Conservation (phyloP, 2,113 vertebrate species). For the Corythoichthys haematopterus region DNA sequence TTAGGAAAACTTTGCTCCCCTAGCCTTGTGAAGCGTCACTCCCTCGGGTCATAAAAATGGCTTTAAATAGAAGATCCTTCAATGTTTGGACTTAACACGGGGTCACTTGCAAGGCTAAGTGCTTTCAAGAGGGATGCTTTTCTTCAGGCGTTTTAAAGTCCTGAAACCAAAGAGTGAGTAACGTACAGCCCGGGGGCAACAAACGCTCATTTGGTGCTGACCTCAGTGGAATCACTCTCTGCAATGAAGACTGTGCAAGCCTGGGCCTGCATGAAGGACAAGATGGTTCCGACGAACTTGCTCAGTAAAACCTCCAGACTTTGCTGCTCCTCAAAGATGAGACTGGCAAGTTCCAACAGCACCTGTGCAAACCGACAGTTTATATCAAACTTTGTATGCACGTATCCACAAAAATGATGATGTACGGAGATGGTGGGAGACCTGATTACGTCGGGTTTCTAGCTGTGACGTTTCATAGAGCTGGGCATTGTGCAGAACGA, state of each 20-base stretch:
- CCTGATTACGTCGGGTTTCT: constrained; percentile 94
- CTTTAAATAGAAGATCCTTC: constrained; percentile 28
- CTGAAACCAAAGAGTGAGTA: background rate
- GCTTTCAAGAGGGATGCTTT: constrained; percentile 13
- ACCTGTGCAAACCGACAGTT: constrained; percentile 70
- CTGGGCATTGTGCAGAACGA: constrained; percentile 95
- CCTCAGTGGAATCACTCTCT: constrained; percentile 80
- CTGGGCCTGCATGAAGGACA: constrained; percentile 96
- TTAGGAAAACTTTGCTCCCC: constrained; percentile 30
- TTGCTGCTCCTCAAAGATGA: constrained; percentile 97
- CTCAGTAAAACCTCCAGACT: constrained; percentile 89
- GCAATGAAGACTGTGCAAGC: constrained; percentile 91
- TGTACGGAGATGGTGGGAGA: constrained; percentile 21
- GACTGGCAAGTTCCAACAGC: constrained; percentile 89
- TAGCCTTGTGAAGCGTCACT: constrained; percentile 13
- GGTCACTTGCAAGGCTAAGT: constrained; percentile 15
- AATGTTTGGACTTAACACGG: constrained; percentile 52
- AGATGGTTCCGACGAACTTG: constrained; percentile 92
- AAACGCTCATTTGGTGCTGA: constrained; percentile 55
- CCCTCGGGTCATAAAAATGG: constrained; percentile 35
- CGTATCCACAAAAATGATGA: background rate
- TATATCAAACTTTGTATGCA: background rate
- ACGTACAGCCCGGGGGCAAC: background rate
- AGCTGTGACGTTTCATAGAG: constrained; percentile 92
- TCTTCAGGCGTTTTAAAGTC: background rate